Conservation (phyloP, 2,797 vertebrate species). For the Mareca penelope region DNA sequence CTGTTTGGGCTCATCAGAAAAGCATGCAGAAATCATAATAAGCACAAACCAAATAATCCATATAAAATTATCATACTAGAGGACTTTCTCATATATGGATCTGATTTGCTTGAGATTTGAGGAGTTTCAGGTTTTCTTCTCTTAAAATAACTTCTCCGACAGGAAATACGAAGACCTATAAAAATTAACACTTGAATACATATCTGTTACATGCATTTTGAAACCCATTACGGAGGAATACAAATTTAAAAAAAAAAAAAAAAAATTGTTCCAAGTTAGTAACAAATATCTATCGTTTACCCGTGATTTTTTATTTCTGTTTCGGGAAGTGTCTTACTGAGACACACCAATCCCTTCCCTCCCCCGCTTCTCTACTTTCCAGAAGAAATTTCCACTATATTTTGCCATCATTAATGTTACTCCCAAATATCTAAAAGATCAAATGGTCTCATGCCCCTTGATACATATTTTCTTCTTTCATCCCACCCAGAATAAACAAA, state of each 20-base stretch:
- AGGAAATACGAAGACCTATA: not conserved
- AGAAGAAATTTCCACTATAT: not conserved
- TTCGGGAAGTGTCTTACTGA: not conserved
- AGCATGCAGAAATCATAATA: not conserved
- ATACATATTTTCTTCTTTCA: not conserved
- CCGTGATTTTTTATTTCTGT: not conserved
- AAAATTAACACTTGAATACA: not conserved
- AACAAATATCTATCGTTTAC: not conserved
- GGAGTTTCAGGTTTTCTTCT: not conserved
- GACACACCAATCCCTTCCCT: not conserved
- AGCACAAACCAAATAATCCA: not conserved
- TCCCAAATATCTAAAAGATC: not conserved
- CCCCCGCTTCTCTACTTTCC: not conserved
- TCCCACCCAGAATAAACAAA: constrained; percentile 13
- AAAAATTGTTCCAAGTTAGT: not conserved
- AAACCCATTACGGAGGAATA: not conserved
- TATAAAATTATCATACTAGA: not conserved
- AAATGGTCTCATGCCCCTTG: not conserved
- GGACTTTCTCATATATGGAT: not conserved
- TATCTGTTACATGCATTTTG: not conserved
- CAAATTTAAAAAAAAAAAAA: not conserved
- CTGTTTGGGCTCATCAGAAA: not conserved
- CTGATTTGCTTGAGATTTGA: not conserved
- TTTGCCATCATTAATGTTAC: not conserved
- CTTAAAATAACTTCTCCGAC: not conserved